Percentiles rank a stretch among this genome's conserved stretches.
phyloP scores from a whole-genome alignment of 1,140 invertebrate species.

The Zaprionus lachaisei region DNA sequence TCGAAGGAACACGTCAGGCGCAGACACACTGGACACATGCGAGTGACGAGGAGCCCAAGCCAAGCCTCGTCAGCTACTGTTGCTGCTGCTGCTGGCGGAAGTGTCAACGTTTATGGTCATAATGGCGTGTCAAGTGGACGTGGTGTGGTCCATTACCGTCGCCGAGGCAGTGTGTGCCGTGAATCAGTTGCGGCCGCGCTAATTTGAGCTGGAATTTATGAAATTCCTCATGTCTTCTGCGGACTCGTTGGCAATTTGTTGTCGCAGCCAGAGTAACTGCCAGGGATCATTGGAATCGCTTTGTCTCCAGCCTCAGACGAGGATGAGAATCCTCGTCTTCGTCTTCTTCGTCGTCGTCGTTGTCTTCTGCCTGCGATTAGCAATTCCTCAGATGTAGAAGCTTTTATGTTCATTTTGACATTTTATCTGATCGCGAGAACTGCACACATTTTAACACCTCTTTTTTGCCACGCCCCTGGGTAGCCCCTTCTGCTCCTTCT shows the following conservation, averaged over 20 bases:
- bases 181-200: conserved; percentile 50
- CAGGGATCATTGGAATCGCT: neutral
- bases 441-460: conserved; percentile 83
- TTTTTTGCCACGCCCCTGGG: conserved; percentile 13
- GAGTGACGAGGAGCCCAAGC: neutral
- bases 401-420: conserved; percentile 84
- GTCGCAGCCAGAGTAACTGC: neutral
- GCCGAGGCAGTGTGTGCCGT: neutral
- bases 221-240: conserved; percentile 57
- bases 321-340: neutral
- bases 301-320: neutral
- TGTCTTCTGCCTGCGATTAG: conserved; percentile 65
- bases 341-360: conserved; percentile 3
- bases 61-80: neutral
- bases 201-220: conserved; percentile 77
- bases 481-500: neutral
- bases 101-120: conserved; percentile 83
- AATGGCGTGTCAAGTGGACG: conserved; percentile 70
- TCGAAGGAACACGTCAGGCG: conserved; percentile 68
- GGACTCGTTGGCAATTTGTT: conserved; percentile 69
- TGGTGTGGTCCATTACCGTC: conserved; percentile 77
- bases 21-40: conserved; percentile 15
- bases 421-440: conserved; percentile 84
- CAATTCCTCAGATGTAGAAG: conserved; percentile 84
- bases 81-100: conserved; percentile 56